These are phyloP conservation scores for Calliopsis andreniformis DNA, from an alignment of 1,140 invertebrate genomes.

Conservation along the genomic window DNA sequence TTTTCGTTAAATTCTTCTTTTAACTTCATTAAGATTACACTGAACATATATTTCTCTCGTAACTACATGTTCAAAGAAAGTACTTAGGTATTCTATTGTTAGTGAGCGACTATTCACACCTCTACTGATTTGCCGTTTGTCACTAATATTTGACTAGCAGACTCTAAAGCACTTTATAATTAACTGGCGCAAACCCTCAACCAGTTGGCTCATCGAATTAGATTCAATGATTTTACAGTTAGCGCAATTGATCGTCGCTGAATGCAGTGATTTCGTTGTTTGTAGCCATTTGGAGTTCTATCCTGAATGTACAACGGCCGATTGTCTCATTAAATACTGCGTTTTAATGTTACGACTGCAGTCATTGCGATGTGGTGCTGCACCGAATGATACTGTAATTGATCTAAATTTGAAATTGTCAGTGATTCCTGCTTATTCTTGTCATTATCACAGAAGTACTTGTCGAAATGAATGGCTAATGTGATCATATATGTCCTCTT, in stretches of 20 bases:
- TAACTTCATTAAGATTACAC: too few species aligned
- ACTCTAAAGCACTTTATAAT: not conserved
- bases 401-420: not conserved
- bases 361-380: not conserved
- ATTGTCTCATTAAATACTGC: conserved; percentile 1
- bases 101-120: not conserved
- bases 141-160: not conserved
- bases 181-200: not conserved
- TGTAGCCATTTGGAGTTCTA: not conserved
- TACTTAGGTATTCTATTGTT: too few species aligned
- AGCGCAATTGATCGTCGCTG: not conserved
- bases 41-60: too few species aligned
- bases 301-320: not conserved
- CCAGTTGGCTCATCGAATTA: not conserved
- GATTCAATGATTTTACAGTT: not conserved
- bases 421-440: not conserved
- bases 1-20: too few species aligned
- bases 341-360: not conserved
- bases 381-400: not conserved
- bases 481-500: not conserved
- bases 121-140: not conserved
- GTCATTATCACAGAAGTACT: not conserved
- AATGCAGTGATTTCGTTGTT: not conserved
- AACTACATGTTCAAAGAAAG: too few species aligned
- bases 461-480: too few species aligned